A percentile compares a stretch with the other conserved stretches of the same genome.
phyloP scores from a whole-genome alignment of 2,797 vertebrate species.

The Serranus cabrilla region DNA sequence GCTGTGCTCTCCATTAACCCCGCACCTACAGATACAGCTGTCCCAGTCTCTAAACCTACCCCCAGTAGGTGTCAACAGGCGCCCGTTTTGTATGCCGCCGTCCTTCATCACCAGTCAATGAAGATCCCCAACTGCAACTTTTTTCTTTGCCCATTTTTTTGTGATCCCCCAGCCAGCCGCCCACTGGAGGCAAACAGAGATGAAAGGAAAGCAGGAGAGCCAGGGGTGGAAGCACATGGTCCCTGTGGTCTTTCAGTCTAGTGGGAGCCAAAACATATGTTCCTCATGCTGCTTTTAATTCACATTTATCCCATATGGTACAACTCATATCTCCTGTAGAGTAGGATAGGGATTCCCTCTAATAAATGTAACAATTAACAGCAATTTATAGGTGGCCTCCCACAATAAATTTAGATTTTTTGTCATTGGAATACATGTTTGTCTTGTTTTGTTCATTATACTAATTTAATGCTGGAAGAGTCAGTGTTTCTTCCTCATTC shows the following conservation, averaged over 20 bases:
- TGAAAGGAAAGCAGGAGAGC: slow-evolving; percentile 48
- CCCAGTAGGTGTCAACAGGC: slow-evolving; percentile 63
- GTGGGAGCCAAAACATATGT: slow-evolving; percentile 61
- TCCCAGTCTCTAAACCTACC: slow-evolving; percentile 31
- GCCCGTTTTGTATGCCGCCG: slow-evolving; percentile 43
- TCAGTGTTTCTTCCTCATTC: slow-evolving; percentile 18
- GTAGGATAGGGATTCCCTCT: not conserved
- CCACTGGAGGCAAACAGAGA: slow-evolving; percentile 30
- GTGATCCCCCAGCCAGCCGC: slow-evolving; percentile 47
- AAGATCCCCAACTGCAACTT: slow-evolving; percentile 37
- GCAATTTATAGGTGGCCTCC: not conserved
- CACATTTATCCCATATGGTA: slow-evolving; percentile 27
- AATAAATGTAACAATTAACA: slow-evolving; percentile 4
- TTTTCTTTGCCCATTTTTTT: slow-evolving; percentile 37
- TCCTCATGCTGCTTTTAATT: slow-evolving; percentile 56
- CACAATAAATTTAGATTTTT: slow-evolving; percentile 2
- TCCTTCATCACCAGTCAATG: slow-evolving; percentile 74
- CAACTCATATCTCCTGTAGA: slow-evolving; percentile 24
- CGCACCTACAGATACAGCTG: slow-evolving; percentile 57
- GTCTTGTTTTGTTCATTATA: not conserved
- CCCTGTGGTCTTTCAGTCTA: slow-evolving; percentile 35
- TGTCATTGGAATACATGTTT: not conserved
- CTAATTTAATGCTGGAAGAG: not conserved
- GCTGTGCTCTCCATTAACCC: slow-evolving; percentile 55
- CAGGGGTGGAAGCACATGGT: slow-evolving; percentile 35